Conservation (phyloP, 2,888 invertebrate genomes). For the Campopleginae sp. region DNA sequence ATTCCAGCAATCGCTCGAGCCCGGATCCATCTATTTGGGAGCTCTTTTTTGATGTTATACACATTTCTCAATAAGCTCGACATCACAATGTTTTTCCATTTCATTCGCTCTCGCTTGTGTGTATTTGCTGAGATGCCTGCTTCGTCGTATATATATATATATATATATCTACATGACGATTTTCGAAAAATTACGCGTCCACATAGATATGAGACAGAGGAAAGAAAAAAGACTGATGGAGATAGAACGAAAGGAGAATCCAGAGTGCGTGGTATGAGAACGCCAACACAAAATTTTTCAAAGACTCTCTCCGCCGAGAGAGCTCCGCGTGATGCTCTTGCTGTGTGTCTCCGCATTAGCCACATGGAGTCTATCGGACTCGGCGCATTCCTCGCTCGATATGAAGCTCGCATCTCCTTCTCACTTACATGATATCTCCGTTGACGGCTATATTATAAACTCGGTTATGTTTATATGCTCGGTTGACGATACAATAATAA, state of each 20-base stretch:
- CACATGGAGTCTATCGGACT: slow-evolving; percentile 63
- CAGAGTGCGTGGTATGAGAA: slow-evolving; percentile 53
- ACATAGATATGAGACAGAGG: not conserved
- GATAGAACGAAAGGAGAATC: not conserved
- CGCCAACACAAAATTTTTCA: slow-evolving; percentile 63
- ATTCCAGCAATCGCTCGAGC: not conserved
- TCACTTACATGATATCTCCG: slow-evolving; percentile 34
- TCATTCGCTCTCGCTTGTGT: slow-evolving; percentile 45
- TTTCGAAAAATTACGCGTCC: not conserved
- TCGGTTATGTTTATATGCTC: slow-evolving; percentile 57
- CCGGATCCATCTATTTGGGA: too few species aligned
- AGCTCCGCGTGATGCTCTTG: not conserved
- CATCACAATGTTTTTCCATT: slow-evolving; percentile 34
- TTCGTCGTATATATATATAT: not conserved
- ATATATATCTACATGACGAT: too few species aligned
- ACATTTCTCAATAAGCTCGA: slow-evolving; percentile 34
- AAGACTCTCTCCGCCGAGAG: slow-evolving; percentile 28
- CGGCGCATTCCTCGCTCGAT: slow-evolving; percentile 58
- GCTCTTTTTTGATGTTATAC: too few species aligned
- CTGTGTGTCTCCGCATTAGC: slow-evolving; percentile 54
- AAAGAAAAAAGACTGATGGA: slow-evolving; percentile 2
- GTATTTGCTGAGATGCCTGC: slow-evolving; percentile 40
- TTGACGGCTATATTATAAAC: slow-evolving; percentile 65
- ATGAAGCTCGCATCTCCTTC: slow-evolving; percentile 40
- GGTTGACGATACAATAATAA: slow-evolving; percentile 41